phyloP scores from a whole-genome alignment of 2,888 invertebrate genomes.

The Aphidius colemani region DNA sequence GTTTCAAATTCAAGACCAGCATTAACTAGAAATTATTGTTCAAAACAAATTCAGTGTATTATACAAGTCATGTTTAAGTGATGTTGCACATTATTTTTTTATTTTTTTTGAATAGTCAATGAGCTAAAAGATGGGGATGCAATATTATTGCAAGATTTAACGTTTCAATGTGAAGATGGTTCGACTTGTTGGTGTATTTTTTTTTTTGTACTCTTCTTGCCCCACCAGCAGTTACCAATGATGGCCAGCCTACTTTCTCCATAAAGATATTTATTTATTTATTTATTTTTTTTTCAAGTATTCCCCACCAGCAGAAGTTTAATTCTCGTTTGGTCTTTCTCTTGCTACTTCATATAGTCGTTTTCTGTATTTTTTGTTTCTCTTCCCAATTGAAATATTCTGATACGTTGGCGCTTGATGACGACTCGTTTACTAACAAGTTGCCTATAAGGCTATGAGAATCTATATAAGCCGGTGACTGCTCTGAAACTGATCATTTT shows the following conservation, averaged over 20 bases:
- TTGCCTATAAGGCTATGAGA: constrained; percentile 32
- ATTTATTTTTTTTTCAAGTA: constrained; percentile 24
- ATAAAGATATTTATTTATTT: constrained; percentile 52
- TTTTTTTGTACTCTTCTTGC: constrained; percentile 5
- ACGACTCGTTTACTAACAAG: constrained; percentile 16
- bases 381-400: constrained; percentile 35
- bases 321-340: constrained; percentile 16
- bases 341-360: constrained; percentile 1
- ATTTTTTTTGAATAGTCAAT: too few species aligned
- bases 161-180: too few species aligned
- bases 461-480: constrained; percentile 57
- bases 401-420: constrained; percentile 12
- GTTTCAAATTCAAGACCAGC: too few species aligned
- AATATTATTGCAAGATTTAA: too few species aligned
- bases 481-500: constrained; percentile 52
- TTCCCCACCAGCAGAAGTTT: constrained; percentile 31
- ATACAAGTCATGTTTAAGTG: too few species aligned
- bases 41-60: too few species aligned
- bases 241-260: constrained; percentile 56
- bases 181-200: too few species aligned
- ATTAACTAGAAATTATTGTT: too few species aligned
- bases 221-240: constrained; percentile 28
- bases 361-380: constrained; percentile 29
- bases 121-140: too few species aligned
- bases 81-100: too few species aligned